Conservation (phyloP, 1,140 invertebrate genomes). For the Matsumurasca onukii region DNA sequence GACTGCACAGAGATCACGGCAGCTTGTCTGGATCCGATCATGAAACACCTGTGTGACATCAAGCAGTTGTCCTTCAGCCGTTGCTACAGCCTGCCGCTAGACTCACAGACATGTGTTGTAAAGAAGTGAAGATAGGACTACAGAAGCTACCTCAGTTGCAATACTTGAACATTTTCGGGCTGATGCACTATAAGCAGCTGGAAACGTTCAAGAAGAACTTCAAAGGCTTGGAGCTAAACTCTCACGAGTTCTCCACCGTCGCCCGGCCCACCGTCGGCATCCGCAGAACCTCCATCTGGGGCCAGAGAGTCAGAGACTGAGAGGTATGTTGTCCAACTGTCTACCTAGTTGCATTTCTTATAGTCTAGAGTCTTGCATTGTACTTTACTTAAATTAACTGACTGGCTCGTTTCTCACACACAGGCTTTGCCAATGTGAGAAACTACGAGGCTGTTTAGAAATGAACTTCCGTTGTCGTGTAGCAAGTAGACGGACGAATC, state of each 20-base stretch:
- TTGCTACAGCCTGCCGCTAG: conserved; percentile 78
- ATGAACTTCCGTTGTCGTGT: too few species aligned
- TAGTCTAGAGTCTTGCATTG: too few species aligned
- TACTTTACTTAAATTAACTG: background rate
- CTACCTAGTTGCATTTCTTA: too few species aligned
- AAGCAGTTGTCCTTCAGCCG: conserved; percentile 81
- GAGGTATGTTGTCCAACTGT: too few species aligned
- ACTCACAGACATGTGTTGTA: conserved; percentile 57
- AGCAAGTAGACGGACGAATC: too few species aligned
- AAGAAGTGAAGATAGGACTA: background rate
- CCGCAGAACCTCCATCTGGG: conserved; percentile 85
- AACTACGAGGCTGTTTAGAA: too few species aligned
- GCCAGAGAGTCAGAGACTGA: conserved; percentile 76
- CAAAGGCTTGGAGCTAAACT: conserved; percentile 62
- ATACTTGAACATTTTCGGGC: conserved; percentile 75
- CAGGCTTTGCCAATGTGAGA: too few species aligned
- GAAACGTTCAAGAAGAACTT: conserved; percentile 56
- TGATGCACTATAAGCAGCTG: conserved; percentile 61
- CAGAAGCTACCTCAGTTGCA: too few species aligned
- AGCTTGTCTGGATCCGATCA: conserved; percentile 57
- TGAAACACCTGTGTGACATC: conserved; percentile 61
- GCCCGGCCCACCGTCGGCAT: conserved; percentile 85
- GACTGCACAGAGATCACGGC: conserved; percentile 75
- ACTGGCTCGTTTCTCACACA: too few species aligned
- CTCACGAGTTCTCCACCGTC: conserved; percentile 73